Conservation (phyloP, 2,113 vertebrate species). For the Fukomys damarensis region DNA sequence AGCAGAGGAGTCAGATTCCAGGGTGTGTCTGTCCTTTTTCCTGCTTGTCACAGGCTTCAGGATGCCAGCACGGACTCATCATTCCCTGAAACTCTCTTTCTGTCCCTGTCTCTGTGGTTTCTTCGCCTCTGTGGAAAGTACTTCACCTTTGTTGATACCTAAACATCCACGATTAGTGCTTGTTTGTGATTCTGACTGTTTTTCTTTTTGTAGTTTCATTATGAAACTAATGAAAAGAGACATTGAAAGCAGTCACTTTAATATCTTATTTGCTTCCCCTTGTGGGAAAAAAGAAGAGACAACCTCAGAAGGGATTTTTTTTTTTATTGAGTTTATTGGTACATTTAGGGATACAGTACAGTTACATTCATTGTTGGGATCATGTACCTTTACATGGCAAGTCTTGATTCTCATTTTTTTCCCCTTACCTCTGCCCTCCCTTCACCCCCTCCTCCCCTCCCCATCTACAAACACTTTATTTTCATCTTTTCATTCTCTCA, state of each 20-base stretch:
- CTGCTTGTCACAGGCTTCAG: background rate
- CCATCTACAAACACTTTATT: too few relatives aligned
- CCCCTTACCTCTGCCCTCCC: too few relatives aligned
- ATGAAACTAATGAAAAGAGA: background rate
- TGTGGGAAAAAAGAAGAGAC: background rate
- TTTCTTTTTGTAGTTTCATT: background rate
- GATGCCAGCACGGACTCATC: rapidly evolving
- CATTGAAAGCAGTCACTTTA: background rate
- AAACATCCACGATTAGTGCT: background rate
- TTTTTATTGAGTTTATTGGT: too few relatives aligned
- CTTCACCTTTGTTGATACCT: background rate
- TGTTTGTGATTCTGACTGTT: background rate
- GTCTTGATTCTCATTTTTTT: too few relatives aligned
- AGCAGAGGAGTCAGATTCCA: too few relatives aligned
- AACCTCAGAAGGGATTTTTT: background rate
- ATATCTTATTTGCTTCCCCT: background rate
- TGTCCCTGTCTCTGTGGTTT: background rate
- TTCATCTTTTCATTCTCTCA: too few relatives aligned
- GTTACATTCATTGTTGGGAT: too few relatives aligned
- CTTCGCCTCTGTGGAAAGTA: background rate
- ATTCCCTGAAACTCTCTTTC: too few relatives aligned
- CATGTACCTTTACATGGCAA: too few relatives aligned
- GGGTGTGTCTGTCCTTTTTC: background rate
- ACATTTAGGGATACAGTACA: too few relatives aligned
- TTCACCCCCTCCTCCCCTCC: too few relatives aligned